Percentiles rank a stretch among this genome's conserved stretches.
phyloP scores from a whole-genome alignment of 2,888 invertebrate species.

The Erpobdella octoculata region DNA sequence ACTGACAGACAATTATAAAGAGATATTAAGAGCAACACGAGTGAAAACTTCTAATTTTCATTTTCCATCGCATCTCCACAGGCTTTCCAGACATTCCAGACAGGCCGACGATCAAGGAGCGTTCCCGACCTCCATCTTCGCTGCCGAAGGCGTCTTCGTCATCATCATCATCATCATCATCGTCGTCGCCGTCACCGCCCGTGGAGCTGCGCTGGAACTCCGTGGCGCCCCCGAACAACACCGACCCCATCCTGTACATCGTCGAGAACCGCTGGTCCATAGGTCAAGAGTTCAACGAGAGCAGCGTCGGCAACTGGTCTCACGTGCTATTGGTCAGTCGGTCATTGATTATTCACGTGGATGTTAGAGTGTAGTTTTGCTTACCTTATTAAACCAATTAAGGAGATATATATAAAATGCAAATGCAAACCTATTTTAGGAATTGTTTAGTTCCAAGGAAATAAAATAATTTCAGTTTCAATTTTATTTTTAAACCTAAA shows the following conservation, averaged over 20 bases:
- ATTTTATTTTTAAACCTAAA: no score
- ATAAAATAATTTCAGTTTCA: no score
- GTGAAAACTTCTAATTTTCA: no score
- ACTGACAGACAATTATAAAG: background rate
- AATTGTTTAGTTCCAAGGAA: no score
- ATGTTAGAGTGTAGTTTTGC: no score
- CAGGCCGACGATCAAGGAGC: conserved; percentile 24
- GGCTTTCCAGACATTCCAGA: conserved; percentile 25
- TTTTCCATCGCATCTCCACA: no score
- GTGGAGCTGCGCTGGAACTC: conserved; percentile 35
- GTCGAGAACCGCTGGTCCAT: conserved; percentile 35
- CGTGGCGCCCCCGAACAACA: conserved; percentile 24
- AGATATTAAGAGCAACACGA: background rate
- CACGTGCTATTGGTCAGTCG: conserved; percentile 36
- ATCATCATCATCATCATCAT: conserved; percentile 4
- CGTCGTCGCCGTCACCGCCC: conserved; percentile 21
- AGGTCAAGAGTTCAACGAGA: conserved; percentile 31
- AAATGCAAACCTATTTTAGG: no score
- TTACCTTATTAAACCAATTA: no score
- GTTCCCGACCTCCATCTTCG: background rate
- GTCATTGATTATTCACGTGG: no score
- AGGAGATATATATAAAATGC: no score
- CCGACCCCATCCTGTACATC: conserved; percentile 35
- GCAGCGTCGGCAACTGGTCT: conserved; percentile 35
- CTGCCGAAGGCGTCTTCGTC: background rate